Evolutionary conservation across 1,140 invertebrate genomes (phyloP), one percentile per base, ranked within the genome.

Genomic region (Fragariocoptes setiger): DNA sequence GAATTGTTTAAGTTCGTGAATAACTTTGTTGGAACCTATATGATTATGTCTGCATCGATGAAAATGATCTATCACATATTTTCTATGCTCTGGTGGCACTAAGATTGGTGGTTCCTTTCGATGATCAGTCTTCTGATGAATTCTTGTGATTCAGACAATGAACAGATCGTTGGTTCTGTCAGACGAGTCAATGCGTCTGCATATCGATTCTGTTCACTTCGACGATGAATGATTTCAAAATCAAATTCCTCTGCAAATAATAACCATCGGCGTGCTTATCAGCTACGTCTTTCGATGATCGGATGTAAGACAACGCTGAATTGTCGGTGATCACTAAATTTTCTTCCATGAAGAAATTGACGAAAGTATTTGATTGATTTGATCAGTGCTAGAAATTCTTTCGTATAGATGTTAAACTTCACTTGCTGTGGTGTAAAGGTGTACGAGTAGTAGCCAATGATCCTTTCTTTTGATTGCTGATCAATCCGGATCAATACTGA

Each of bases 291-390:
- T 45, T 47, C 4, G 0, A 1, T 13, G 43, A 39, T n/a, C 40
- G 43, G n/a, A 35, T 22, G 35, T 43, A n/a, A 19, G 25, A 8
- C 25, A 47, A 42, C 8, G 44, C 35, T 1, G 21, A 13, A 37
- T 40, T 43, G 22, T 46, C 46, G 0, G 44, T 47, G 1, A 43
- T 15, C 2, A 47, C 37, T 39, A 15, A 47, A 47, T 35, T 25
- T 31, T n/a, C n/a, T 31, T n/a, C 25, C 25, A 31, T 31, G n/a
- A 8, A 31, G n/a, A 8, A 31, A n/a, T n/a, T 31, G 25, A 8
- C n/a, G 8, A 31, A 31, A 31, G 25, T 8, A 31, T n/a, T 31
- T n/a, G n/a, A 31, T n/a, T 31, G 25, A 31, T n/a, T 31, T 31
- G 25, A 31, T n/a, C 8, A 31, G 8, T 31, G 25, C 25, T 8